phyloP scores from a whole-genome alignment of 2,888 invertebrate genomes.

The Brachynemurus nebulosus region DNA sequence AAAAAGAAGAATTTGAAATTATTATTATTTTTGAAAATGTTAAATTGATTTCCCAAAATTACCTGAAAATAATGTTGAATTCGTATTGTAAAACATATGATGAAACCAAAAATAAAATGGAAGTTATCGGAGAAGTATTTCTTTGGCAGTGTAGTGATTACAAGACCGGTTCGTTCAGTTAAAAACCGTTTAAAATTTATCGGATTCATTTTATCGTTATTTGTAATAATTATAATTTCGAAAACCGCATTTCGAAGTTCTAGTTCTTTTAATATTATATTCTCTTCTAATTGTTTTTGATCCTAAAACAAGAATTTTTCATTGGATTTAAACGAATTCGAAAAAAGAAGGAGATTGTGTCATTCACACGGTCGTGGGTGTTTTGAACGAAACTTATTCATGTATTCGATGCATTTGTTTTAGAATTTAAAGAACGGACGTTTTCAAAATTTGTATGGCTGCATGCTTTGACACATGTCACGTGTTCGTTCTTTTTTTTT shows the following conservation, averaged over 20 bases:
- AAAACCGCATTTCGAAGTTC: constrained; percentile 24
- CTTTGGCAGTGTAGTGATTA: constrained; percentile 36
- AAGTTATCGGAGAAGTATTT: constrained; percentile 36
- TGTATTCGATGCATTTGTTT: too few relatives aligned
- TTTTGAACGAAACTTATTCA: too few relatives aligned
- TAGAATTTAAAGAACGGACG: too few relatives aligned
- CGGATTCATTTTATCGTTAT: constrained; percentile 13
- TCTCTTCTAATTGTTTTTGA: too few relatives aligned
- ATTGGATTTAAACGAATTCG: too few relatives aligned
- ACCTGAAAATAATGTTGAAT: constrained; percentile 33
- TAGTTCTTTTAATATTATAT: constrained; percentile 27
- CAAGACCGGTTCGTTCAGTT: constrained; percentile 18
- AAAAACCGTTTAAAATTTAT: constrained; percentile 17
- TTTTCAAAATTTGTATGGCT: too few relatives aligned
- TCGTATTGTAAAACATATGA: constrained; percentile 34
- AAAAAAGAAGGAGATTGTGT: too few relatives aligned
- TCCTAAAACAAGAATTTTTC: too few relatives aligned
- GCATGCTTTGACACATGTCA: too few relatives aligned
- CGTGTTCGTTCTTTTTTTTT: too few relatives aligned
- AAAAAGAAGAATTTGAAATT: not conserved
- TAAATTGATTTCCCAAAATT: constrained; percentile 17
- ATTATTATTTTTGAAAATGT: constrained; percentile 1
- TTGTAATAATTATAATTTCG: constrained; percentile 27
- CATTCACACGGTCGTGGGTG: too few relatives aligned
- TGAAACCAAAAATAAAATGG: constrained; percentile 33